Conservation (phyloP, 2,888 invertebrate genomes). For the Meloe dianella region DNA sequence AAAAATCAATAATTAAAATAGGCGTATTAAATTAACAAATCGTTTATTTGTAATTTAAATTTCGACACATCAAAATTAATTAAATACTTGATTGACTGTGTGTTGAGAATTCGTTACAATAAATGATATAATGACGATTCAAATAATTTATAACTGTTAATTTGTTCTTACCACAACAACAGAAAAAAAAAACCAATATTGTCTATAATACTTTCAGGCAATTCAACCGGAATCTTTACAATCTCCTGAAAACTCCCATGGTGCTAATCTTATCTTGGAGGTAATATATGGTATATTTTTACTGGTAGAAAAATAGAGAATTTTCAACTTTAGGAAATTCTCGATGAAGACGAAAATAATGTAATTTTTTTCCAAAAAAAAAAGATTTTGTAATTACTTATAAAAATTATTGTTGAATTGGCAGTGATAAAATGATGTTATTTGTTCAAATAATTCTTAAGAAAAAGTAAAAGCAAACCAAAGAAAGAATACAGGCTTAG, state of each 20-base stretch:
- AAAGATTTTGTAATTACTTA: not conserved
- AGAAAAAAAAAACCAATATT: not conserved
- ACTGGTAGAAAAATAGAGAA: slow-evolving; percentile 2
- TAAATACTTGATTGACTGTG: not conserved
- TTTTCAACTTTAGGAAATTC: not conserved
- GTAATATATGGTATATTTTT: slow-evolving; percentile 9
- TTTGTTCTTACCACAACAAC: not conserved
- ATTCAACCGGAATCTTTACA: slow-evolving; percentile 9
- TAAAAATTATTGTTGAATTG: slow-evolving; percentile 10
- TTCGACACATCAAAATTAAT: not conserved
- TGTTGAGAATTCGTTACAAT: not conserved
- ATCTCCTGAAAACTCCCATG: slow-evolving; percentile 3
- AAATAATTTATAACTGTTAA: not conserved
- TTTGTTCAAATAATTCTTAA: slow-evolving; percentile 8
- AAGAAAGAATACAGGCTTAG: slow-evolving; percentile 14
- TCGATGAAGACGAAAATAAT: not conserved
- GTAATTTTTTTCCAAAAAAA: not conserved
- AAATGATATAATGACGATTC: not conserved
- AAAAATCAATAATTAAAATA: not conserved
- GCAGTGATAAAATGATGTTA: slow-evolving; percentile 4
- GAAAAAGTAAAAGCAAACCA: not conserved
- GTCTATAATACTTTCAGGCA: not conserved
- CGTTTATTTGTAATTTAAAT: not conserved
- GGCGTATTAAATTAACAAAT: too few relatives aligned
- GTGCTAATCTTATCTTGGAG: slow-evolving; percentile 1